Evolutionary conservation across 2,888 invertebrate genomes (phyloP), one percentile per base, ranked within the genome.

Genomic region (Hypselothyrea guttata): DNA sequence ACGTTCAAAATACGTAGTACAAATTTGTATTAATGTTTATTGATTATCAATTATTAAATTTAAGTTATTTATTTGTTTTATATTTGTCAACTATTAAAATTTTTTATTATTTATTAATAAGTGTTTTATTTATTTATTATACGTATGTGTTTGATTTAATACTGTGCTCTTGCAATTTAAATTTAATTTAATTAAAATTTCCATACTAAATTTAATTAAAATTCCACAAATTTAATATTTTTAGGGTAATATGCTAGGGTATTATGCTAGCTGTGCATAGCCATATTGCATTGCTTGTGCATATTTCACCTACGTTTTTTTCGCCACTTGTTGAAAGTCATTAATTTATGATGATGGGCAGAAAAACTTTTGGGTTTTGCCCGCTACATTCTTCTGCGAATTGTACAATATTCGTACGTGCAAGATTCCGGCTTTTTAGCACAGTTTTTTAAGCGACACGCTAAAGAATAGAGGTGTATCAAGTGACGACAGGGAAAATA

Each of bases 251-350:
- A 22, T 2, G 22, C 5, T 12, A 45, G 45, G 13, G 22, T 45
- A 45, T 11, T 0, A 16, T 33, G 0, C 7, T 7, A 22, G 45
- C 45, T 12, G 13, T 13, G 4, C 12, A 13, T 22, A 22, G 3
- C 0, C 28, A n/a, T 5, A 1, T 5, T 13, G 1, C 2, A 11
- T 31, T n/a, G 0, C 18, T 18, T 35, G 16, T 18, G 35, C 42
- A 28, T 27, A 31, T 27, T 51, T 42, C 41, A 22, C 13, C 22
- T 41, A n/a, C n/a, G n/a, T 16, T 38, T 31, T 33, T 44, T 48
- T 52, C 48, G 51, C 60, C 56, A 71, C 78, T 72, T 75, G 63
- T 75, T 63, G 75, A 60, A 54, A 49, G 52, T 58, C 55, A 58
- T 74, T 74, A 75, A 74, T 77, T 54, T 46, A 22, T 66, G 18